A percentile compares a stretch with the other conserved stretches of the same genome.
Evolutionary conservation across 2,113 vertebrate species (phyloP).

Genomic region (Centrocercus urophasianus): DNA sequence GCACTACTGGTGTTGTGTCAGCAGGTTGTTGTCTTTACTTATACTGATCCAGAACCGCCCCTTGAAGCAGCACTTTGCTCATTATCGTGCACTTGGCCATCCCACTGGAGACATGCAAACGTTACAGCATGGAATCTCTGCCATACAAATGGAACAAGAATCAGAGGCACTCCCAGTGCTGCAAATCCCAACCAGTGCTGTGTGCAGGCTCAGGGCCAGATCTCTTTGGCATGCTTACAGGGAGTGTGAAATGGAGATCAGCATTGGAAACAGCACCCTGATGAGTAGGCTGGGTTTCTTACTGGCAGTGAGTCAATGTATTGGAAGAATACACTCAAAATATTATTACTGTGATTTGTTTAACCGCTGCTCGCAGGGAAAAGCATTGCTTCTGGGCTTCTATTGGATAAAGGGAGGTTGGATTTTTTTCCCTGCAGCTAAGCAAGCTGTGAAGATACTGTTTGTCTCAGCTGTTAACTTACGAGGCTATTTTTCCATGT

Average conservation of each 20-base stretch:
- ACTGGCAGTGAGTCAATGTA: conserved; percentile 27
- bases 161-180: not conserved
- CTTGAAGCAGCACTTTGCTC: not conserved
- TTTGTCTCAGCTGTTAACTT: not conserved
- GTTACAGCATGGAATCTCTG: not conserved
- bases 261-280: conserved; percentile 47
- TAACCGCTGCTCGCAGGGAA: conserved; percentile 12
- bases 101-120: not conserved
- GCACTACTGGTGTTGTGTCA: fast-evolving
- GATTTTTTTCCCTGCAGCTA: not conserved
- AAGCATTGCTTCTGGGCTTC: conserved; percentile 22
- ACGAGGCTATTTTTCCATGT: not conserved
- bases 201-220: not conserved
- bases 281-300: conserved; percentile 57
- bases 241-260: conserved; percentile 46
- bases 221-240: not conserved
- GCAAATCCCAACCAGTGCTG: not conserved
- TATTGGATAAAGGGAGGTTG: not conserved
- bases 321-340: conserved; percentile 39
- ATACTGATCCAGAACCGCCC: not conserved
- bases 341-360: conserved; percentile 28
- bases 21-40: not conserved
- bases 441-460: not conserved
- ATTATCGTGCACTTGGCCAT: not conserved
- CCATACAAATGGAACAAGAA: fast-evolving